Evolutionary conservation across 1,140 invertebrate species (phyloP).

Genomic region (Euura lappo): DNA sequence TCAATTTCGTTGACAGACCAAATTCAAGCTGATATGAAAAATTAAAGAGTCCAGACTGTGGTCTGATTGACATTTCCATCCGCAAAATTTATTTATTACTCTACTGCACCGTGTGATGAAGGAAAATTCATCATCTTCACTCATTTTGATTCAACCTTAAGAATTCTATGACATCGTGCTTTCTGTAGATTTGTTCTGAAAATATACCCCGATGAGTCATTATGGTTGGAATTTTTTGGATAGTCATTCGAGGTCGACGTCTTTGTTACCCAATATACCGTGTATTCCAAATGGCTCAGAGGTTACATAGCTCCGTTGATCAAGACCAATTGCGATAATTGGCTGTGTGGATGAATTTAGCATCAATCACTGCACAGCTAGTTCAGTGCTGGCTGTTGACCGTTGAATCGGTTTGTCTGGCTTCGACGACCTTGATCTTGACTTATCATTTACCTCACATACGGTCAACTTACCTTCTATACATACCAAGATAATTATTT

Average conservation of each 20-base stretch:
- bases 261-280: too few species aligned
- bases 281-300: too few species aligned
- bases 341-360: background rate
- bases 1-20: too few species aligned
- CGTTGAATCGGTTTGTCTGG: background rate
- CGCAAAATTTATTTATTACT: background rate
- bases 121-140: too few species aligned
- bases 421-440: background rate
- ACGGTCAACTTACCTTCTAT: background rate
- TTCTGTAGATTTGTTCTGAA: too few species aligned
- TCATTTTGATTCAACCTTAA: too few species aligned
- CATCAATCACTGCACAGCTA: background rate
- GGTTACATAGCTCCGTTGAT: background rate
- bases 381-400: background rate
- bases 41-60: background rate
- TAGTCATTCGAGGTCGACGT: too few species aligned
- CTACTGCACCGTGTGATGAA: background rate
- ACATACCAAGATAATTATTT: too few species aligned
- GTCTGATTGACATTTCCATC: background rate
- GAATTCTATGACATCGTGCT: too few species aligned
- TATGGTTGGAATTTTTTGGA: too few species aligned
- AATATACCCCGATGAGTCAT: too few species aligned
- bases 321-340: background rate
- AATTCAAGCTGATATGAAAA: background rate
- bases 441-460: background rate